Evolutionary conservation across 2,113 vertebrate genomes (phyloP).

Genomic region (Larimichthys polyactis): DNA sequence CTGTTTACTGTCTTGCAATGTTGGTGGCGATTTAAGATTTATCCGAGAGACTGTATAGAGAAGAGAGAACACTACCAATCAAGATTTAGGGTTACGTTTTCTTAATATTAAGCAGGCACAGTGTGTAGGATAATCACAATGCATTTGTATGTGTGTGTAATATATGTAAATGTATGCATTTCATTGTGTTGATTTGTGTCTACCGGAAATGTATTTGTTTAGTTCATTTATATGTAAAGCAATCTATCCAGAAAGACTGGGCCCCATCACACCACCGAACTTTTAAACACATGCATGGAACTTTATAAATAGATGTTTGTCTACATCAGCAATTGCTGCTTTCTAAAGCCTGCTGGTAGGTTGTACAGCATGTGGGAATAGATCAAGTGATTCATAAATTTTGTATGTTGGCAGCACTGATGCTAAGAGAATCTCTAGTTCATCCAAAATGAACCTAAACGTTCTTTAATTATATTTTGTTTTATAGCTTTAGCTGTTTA

Average conservation of each 20-base stretch:
- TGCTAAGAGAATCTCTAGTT: neutral
- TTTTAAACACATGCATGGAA: neutral
- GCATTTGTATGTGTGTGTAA: neutral
- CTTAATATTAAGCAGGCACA: neutral
- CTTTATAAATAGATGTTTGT: constrained; percentile 4
- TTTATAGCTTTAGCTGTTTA: neutral
- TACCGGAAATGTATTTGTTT: neutral
- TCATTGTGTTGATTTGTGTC: neutral
- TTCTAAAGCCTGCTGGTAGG: constrained; percentile 12
- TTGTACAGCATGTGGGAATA: constrained; percentile 17
- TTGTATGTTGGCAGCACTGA: neutral
- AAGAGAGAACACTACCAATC: neutral
- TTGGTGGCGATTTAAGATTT: neutral
- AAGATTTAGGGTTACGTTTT: neutral
- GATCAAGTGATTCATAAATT: constrained; percentile 18
- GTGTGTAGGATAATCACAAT: too few relatives aligned
- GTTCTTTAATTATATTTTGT: neutral
- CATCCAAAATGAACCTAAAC: neutral
- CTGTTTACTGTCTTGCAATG: neutral
- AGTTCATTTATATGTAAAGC: neutral
- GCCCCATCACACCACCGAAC: neutral
- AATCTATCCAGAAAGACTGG: too few relatives aligned
- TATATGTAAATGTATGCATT: neutral
- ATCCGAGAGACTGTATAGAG: neutral
- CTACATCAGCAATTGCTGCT: constrained; percentile 1